Evolutionary conservation across 2,797 vertebrate genomes (phyloP).

Genomic region (Champsocephalus gunnari): DNA sequence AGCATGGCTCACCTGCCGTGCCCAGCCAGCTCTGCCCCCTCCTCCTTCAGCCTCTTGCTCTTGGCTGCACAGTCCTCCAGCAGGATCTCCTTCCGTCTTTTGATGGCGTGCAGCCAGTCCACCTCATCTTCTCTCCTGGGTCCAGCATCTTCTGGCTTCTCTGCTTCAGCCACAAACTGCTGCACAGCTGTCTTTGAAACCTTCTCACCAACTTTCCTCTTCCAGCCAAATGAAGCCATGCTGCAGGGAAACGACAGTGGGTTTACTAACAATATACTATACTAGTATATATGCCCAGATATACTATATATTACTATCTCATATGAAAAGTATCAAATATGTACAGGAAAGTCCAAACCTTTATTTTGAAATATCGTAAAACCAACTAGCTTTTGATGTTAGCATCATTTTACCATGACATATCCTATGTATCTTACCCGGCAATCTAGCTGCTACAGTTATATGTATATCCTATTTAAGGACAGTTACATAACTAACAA

Average conservation of each 20-base stretch:
- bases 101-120: slow-evolving; percentile 87
- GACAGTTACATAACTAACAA: no score
- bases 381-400: not conserved
- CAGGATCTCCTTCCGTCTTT: slow-evolving; percentile 87
- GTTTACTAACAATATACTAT: no score
- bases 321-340: not conserved
- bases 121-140: slow-evolving; percentile 76
- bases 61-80: slow-evolving; percentile 86
- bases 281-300: no score
- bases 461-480: not conserved
- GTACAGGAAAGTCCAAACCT: not conserved
- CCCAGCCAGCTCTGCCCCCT: slow-evolving; percentile 90
- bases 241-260: slow-evolving; percentile 16
- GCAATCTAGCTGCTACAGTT: not conserved
- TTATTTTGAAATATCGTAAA: slow-evolving; percentile 14
- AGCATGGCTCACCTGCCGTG: slow-evolving; percentile 85
- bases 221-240: slow-evolving; percentile 98
- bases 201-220: slow-evolving; percentile 94
- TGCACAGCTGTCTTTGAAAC: slow-evolving; percentile 90
- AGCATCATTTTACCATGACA: not conserved
- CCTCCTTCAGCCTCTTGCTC: slow-evolving; percentile 90
- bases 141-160: slow-evolving; percentile 79
- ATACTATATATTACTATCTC: no score
- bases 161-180: slow-evolving; percentile 91
- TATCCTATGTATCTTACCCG: not conserved